Percentiles rank a stretch among this genome's conserved stretches.
These are phyloP conservation scores for Baccha elongata DNA, from an alignment of 2,888 invertebrate species.

Conservation along the genomic window DNA sequence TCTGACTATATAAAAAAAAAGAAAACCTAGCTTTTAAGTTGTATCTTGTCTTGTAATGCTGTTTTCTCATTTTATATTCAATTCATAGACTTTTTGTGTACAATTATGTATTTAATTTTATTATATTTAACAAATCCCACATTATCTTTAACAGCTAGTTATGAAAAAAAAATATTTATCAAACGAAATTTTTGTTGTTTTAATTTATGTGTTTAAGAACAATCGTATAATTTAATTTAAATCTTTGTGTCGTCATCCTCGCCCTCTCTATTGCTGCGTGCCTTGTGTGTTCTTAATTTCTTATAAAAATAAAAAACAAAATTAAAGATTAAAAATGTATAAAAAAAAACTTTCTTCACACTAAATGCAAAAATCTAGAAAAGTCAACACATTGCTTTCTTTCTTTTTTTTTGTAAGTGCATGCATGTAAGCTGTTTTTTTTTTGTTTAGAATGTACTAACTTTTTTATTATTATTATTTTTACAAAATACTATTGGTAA, in stretches of 20 bases:
- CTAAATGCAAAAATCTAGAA: slow-evolving; percentile 11
- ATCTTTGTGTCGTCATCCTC: slow-evolving; percentile 45
- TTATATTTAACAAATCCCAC: slow-evolving; percentile 31
- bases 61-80: slow-evolving; percentile 26
- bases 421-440: slow-evolving; percentile 64
- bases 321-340: neutral
- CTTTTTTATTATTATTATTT: slow-evolving; percentile 21
- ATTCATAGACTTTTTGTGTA: slow-evolving; percentile 64
- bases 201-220: slow-evolving; percentile 24
- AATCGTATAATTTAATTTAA: slow-evolving; percentile 26
- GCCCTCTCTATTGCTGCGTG: slow-evolving; percentile 31
- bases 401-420: slow-evolving; percentile 49
- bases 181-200: slow-evolving; percentile 30
- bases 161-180: slow-evolving; percentile 34
- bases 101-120: slow-evolving; percentile 60
- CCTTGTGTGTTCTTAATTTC: slow-evolving; percentile 43
- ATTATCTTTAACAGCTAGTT: slow-evolving; percentile 6
- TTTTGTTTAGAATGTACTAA: no score
- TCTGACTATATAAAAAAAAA: slow-evolving; percentile 65
- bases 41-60: slow-evolving; percentile 59
- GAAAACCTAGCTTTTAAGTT: slow-evolving; percentile 60
- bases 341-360: slow-evolving; percentile 5
- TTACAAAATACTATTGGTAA: slow-evolving; percentile 18
- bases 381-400: slow-evolving; percentile 1
- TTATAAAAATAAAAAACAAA: slow-evolving; percentile 23